Conservation (phyloP, 2,113 vertebrate species). For the Strigops habroptila region DNA sequence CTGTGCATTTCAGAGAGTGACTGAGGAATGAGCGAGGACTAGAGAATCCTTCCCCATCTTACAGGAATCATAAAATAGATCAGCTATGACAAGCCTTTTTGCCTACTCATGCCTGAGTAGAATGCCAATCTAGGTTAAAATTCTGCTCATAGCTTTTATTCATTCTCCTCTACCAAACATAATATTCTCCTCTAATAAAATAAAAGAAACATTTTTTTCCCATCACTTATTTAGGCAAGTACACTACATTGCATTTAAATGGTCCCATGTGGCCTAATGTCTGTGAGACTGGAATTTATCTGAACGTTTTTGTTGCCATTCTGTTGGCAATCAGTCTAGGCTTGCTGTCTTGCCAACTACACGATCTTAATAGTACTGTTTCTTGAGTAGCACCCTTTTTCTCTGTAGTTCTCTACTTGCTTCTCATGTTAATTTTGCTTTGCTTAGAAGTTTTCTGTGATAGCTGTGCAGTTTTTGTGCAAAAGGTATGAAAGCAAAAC, state of each 20-base stretch:
- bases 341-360: constrained; percentile 13
- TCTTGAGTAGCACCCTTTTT: constrained; percentile 25
- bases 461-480: neutral
- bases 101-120: neutral
- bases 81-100: neutral
- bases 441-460: constrained; percentile 13
- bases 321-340: constrained; percentile 25
- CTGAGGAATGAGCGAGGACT: neutral
- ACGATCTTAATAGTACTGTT: neutral
- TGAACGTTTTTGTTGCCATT: neutral
- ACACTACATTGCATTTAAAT: neutral
- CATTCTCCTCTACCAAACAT: neutral
- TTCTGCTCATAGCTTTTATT: neutral
- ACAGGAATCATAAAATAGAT: neutral
- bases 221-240: neutral
- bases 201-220: neutral
- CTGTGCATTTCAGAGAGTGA: neutral
- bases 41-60: neutral
- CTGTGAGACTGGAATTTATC: neutral
- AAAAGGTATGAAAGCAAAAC: neutral
- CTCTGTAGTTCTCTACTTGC: constrained; percentile 4
- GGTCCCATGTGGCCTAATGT: neutral
- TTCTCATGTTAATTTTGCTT: constrained; percentile 1
- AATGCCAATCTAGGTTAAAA: neutral
- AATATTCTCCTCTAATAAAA: neutral